Evolutionary conservation across 2,888 invertebrate genomes (phyloP).

Genomic region (Clostera curtula): DNA sequence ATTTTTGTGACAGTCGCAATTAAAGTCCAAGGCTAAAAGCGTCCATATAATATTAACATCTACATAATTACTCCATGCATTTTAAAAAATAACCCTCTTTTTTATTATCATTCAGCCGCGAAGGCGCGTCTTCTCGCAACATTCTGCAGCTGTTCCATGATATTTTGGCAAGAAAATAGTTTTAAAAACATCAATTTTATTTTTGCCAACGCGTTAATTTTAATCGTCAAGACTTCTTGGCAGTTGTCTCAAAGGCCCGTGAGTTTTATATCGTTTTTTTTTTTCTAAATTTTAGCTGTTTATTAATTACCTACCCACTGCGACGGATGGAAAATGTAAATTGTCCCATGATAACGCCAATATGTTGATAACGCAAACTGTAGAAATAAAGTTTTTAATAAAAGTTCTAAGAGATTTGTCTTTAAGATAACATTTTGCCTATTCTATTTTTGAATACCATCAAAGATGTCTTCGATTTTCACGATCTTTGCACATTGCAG

Average conservation of each 20-base stretch:
- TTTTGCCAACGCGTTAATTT: conserved; percentile 55
- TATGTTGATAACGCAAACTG: no score
- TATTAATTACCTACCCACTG: conserved; percentile 56
- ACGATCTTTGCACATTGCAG: no score
- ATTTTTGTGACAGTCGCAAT: conserved; percentile 19
- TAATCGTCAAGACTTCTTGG: conserved; percentile 67
- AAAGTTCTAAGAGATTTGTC: no score
- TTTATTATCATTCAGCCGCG: conserved; percentile 20
- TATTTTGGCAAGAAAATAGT: conserved; percentile 63
- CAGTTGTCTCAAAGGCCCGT: conserved; percentile 62
- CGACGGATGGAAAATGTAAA: background rate
- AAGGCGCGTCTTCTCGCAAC: conserved; percentile 25
- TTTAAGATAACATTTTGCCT: no score
- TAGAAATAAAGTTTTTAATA: no score
- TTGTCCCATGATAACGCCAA: conserved; percentile 6
- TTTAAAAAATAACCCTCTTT: conserved; percentile 11
- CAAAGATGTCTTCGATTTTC: no score
- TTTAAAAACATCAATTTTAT: conserved; percentile 58
- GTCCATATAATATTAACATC: conserved; percentile 16
- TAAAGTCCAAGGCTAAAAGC: conserved; percentile 21
- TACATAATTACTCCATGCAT: conserved; percentile 19
- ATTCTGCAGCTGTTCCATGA: conserved; percentile 55
- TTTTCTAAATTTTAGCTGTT: conserved; percentile 48
- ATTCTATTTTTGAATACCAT: no score
- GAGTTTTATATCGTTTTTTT: conserved; percentile 53